Evolutionary conservation across 2,113 vertebrate species (phyloP), one percentile per base, ranked within the genome.

Genomic region (Caracal caracal): DNA sequence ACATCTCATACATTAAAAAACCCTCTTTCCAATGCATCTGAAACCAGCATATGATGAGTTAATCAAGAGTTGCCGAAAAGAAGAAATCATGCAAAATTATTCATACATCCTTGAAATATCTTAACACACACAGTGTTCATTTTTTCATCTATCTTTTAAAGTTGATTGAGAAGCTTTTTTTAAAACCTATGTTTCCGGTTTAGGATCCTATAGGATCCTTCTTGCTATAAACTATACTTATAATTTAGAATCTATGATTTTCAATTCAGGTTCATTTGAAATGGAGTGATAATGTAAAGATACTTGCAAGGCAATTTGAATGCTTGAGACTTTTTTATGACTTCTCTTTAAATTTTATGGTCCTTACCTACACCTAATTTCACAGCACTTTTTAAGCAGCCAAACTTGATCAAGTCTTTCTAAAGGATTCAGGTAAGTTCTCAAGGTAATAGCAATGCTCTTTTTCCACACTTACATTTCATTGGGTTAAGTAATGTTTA

Each of bases 271-370:
- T 49, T 95, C 92, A 91, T 78, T 56, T 75, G 65, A 95, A 96
- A 96, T 47, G 6, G 20, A 91, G 40, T 89, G 47, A 95, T 89
- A 88, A 97, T 15, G 35, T 75, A 90, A 94, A 95, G 88, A 94
- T 8, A 68, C 30, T 19, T 88, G 40, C 40, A 95, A 94, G 79
- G 22, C 43, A 96, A 88, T 93, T 0, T 80, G 47, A 96, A 26
- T 47, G 51, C 20, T 75, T 88, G 51, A 82, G 30, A 40, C 56
- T 35, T 92, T 95, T 93, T 94, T 82, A 91, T 66, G 76, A 75
- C 37, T 84, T 47, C 43, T 90, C 43, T 95, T 95, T 81, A 35
- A 78, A 94, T 93, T 88, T 95, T 88, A 89, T 26, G 85, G 28
- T 85, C n/a, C 19, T 90, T 70, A 53, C 24, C 35, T 76, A 75